Base-by-base conservation (phyloP, 2,113 vertebrate species). In the Antennarius striatus region DNA sequence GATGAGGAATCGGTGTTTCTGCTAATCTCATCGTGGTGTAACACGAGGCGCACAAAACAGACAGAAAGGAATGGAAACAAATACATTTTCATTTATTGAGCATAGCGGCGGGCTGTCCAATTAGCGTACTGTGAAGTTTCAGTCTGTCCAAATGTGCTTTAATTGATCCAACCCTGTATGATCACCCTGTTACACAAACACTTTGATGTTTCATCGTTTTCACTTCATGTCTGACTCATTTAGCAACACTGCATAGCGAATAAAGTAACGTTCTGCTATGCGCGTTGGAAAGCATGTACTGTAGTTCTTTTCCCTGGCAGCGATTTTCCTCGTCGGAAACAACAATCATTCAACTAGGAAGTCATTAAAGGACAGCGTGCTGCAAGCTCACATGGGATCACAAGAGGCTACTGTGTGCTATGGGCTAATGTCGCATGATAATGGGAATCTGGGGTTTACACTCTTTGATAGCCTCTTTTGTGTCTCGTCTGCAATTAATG, bases 391-490 rank as follows among this genome's bases (percentile, higher is more conserved):
- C 55, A 13, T 43, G 50, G 73, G 79, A 86, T 86, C 70, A 80
- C 84, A 82, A 80, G 56, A 79, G 80, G 82, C 78, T 81, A 84
- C 77, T 75, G 68, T 77, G 68, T 71, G 82, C 83, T 65, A 73
- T 64, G 65, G 78, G 80, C 80, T 88, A 80, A 90, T 87, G 83
- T 84, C 79, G 83, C 70, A 76, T 77, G 77, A 84, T 88, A 85
- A 91, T 84, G 76, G 70, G 73, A 81, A 78, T 76, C 74, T 86
- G 79, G 70, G 74, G 72, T 85, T 87, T 84, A 77, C 81, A 65
- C 72, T 71, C 75, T 82, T 74, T 86, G 72, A 85, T 85, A 56
- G 80, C 66, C 77, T 80, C 72, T 84, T 87, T 88, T 82, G 87
- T 89, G 79, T 88, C 73, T 77, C 47, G 22, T 71, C 62, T 45